Base-by-base conservation (phyloP, 2,113 vertebrate species). In the Loxodonta africana region DNA sequence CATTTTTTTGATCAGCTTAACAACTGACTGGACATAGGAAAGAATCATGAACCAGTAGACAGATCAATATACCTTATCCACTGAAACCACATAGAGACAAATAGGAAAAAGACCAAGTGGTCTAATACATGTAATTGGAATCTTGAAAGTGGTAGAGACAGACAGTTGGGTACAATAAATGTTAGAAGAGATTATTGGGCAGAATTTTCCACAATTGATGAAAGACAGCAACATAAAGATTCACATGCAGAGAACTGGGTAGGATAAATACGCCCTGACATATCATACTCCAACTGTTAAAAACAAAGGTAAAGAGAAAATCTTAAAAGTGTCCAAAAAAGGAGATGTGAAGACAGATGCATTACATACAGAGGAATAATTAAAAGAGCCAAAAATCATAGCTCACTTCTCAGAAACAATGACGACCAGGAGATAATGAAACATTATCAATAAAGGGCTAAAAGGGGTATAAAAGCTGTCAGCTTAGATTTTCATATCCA, bases 291-390 rank as follows among this genome's bases (percentile, higher is more conserved):
- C 44, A 84, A 90, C 37, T 69, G 12, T 60, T 65, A 30, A 95
- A 95, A 65, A 37, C 0, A 48, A 69, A 92, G 2, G 37, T 3
- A 90, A 86, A 67, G 37, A 74, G 20, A 65, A 37, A 23, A 76
- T 17, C 67, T 69, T 18, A 33, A 69, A 94, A 89, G 6, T 0
- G 78, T 78, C 14, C 0, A 0, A 10, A 20, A 37, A 6, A 23
- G 14, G 9, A 10, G 9, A 17, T 0, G 25, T 3, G 11, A 2
- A 5, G 0, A 2, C 15, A 87, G 25, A n/a, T 53, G 2, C 6
- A 51, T 73, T 82, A 9, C 10, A 33, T 63, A 33, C 87, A 60
- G 20, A 1, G 2, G 33, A 73, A 26, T 10, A 69, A 12, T 81
- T 77, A 51, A 21, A 81, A 76, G n/a, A 26, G 33, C 48, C 21